phyloP scores from a whole-genome alignment of 1,140 invertebrate genomes.

The Nilaparvata lugens region DNA sequence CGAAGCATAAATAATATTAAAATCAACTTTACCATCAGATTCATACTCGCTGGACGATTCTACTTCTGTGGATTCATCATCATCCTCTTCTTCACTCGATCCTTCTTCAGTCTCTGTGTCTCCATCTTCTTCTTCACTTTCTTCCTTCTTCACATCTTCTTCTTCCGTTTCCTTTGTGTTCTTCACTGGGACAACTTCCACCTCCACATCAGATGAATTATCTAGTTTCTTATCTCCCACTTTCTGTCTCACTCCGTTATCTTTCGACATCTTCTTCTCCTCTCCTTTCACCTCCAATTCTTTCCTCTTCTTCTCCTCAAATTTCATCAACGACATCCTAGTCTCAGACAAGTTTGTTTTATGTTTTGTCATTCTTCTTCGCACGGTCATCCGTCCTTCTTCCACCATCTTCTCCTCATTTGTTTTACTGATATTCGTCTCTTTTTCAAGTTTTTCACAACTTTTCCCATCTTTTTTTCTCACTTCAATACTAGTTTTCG shows the following conservation, averaged over 20 bases:
- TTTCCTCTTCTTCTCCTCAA: slow-evolving; percentile 4
- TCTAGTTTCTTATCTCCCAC: no score
- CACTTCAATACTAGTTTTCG: neutral
- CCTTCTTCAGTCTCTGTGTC: slow-evolving; percentile 15
- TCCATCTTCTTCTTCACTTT: neutral
- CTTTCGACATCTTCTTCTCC: neutral
- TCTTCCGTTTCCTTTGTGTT: neutral
- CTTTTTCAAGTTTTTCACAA: no score
- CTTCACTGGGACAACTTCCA: neutral
- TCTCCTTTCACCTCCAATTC: neutral
- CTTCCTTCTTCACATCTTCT: neutral
- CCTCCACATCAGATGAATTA: neutral
- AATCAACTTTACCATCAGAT: neutral
- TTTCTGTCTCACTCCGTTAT: no score
- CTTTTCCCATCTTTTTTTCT: neutral
- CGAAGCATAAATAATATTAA: no score
- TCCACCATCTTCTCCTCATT: neutral
- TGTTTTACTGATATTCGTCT: no score
- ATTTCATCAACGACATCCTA: neutral
- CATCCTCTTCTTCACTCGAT: neutral
- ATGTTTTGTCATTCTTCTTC: neutral
- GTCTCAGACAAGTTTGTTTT: neutral
- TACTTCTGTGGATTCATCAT: neutral
- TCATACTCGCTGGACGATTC: neutral
- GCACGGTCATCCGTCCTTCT: neutral